Evolutionary conservation across 2,113 vertebrate species (phyloP), one percentile per base, ranked within the genome.

Genomic region (Ailuropoda melanoleuca): DNA sequence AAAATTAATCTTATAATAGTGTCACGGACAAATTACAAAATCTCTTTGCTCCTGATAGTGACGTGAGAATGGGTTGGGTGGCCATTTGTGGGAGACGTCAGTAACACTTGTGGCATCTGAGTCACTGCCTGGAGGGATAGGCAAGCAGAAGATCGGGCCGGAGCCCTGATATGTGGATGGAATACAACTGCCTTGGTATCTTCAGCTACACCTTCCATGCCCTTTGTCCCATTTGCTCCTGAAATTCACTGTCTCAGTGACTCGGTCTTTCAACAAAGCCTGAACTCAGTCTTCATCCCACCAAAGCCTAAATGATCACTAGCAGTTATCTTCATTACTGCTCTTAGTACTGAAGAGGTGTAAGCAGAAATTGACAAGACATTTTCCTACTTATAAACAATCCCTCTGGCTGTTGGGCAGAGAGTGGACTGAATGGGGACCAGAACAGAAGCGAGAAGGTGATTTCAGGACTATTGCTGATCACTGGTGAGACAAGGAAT

Each of bases 381-480:
- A 31, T 53, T 89, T 87, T 55, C 17, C 29, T 21, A 21, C 62
- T 60, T 58, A 9, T 37, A 77, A 68, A 88, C 29, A 53, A 29
- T 68, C 8, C 46, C 11, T 53, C 14, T 92, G 78, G 48, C 56
- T 88, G 34, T 31, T 60, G 10, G 31, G n/a, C 70, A 31, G 37
- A 15, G 18, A 50, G 34, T 4, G 10, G 55, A 56, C 4, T 46
- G 77, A 66, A 21, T 3, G 31, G 56, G 53, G 37, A 55, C 1
- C 14, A 94, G 60, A 64, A 48, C 0, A 37, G 78, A 75, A 82
- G 74, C 15, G 8, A 70, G 10, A 62, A 77, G 60, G 46, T 24
- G 3, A 43, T 26, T 37, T 18, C 8, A 12, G 4, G 29, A 50
- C 18, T 14, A 48, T 3, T 31, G 18, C 0, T 3, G 8, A 26